Evolutionary conservation across 1,140 invertebrate species (phyloP).

Genomic region (Drosophila setifemur): DNA sequence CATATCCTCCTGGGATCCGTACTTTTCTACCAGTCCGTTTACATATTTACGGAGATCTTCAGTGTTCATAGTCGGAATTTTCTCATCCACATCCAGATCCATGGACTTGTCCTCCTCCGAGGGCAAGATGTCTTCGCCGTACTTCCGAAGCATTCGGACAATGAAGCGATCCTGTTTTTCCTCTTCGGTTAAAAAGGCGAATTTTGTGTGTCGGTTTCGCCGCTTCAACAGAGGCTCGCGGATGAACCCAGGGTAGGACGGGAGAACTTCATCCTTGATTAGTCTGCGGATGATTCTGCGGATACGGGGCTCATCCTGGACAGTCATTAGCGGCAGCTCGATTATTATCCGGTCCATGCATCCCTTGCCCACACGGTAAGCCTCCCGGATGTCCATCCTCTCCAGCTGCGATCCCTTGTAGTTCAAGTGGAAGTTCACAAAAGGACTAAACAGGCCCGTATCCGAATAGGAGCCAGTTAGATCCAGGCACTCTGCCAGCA

Average conservation of each 20-base stretch:
- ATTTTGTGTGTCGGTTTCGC: neutral
- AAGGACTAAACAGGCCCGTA: no score
- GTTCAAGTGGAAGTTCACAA: neutral
- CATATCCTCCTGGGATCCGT: no score
- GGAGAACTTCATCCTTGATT: neutral
- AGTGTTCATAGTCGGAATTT: no score
- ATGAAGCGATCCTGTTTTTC: no score
- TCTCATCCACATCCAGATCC: no score
- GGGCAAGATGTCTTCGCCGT: no score
- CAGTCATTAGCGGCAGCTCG: neutral
- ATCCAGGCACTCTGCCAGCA: neutral
- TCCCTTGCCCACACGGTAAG: neutral
- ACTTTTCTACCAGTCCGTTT: no score
- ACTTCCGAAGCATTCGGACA: no score
- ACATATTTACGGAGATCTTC: no score
- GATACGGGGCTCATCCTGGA: neutral
- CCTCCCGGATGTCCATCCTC: neutral
- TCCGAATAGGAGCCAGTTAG: neutral
- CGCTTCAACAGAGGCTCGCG: neutral
- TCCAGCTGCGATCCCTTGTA: conserved; percentile 1
- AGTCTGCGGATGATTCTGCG: neutral
- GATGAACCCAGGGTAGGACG: neutral
- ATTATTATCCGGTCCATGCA: neutral
- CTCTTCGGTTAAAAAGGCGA: neutral
- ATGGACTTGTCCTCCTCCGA: no score